Conservation (phyloP, 2,797 vertebrate species). For the Ambastaia sidthimunki region DNA sequence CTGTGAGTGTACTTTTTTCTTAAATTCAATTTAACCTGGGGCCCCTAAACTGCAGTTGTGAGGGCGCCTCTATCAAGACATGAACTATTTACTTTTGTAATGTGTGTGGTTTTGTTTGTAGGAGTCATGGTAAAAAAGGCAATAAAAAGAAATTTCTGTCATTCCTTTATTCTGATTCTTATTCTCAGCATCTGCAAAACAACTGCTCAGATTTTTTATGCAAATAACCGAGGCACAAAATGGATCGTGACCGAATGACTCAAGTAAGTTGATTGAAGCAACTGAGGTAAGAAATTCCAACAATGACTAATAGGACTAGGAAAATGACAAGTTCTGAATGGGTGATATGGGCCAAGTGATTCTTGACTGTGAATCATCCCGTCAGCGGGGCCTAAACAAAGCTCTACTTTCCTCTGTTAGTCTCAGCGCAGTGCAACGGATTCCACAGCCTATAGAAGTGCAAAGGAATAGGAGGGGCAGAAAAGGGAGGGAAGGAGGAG, state of each 20-base stretch:
- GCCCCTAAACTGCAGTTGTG: conserved; percentile 19
- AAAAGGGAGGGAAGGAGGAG: conserved; percentile 49
- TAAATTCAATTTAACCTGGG: conserved; percentile 23
- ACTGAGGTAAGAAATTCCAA: conserved; percentile 33
- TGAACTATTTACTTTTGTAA: not conserved
- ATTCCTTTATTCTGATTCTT: conserved; percentile 25
- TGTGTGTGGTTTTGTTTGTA: conserved; percentile 4
- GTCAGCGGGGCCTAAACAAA: conserved; percentile 38
- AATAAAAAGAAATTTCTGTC: conserved; percentile 29
- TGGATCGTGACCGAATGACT: conserved; percentile 33
- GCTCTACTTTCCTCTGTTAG: conserved; percentile 41
- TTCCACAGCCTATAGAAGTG: conserved; percentile 39
- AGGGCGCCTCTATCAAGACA: not conserved
- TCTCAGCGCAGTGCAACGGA: conserved; percentile 20
- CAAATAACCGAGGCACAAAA: conserved; percentile 21
- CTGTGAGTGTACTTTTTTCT: conserved; percentile 14
- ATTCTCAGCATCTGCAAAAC: conserved; percentile 21
- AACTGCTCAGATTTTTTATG: conserved; percentile 14
- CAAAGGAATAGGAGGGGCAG: conserved; percentile 54
- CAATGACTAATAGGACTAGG: conserved; percentile 32
- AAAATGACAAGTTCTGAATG: conserved; percentile 39
- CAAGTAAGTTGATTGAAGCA: conserved; percentile 25
- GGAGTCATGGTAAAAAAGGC: conserved; percentile 15
- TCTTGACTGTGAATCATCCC: conserved; percentile 39
- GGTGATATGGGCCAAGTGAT: conserved; percentile 37